Percentiles rank a stretch among this genome's conserved stretches.
Evolutionary conservation across 2,797 vertebrate species (phyloP).

Genomic region (Trachops cirrhosus): DNA sequence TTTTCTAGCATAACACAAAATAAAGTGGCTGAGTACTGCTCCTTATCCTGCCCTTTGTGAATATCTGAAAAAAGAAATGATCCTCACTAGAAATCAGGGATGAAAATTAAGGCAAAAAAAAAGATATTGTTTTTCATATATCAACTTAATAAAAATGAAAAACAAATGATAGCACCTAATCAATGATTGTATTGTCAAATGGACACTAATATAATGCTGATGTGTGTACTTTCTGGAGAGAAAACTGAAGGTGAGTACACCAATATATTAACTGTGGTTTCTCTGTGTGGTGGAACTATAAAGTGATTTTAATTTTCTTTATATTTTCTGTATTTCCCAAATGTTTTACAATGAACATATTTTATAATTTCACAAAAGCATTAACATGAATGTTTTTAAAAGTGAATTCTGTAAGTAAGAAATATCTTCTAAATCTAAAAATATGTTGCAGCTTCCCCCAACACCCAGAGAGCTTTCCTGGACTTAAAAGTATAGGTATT

Average conservation of each 20-base stretch:
- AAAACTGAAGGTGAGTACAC: not conserved
- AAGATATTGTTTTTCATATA: not conserved
- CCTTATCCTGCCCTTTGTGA: not conserved
- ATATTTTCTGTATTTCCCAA: not conserved
- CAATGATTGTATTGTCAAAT: not conserved
- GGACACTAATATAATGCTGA: not conserved
- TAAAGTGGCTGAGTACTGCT: not conserved
- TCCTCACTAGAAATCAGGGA: not conserved
- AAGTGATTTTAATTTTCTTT: not conserved
- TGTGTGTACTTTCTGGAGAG: not conserved
- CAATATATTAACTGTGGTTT: not conserved
- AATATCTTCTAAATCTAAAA: not conserved
- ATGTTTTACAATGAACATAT: not conserved
- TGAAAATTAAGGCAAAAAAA: not conserved
- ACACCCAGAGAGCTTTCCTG: not conserved
- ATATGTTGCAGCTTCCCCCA: not conserved
- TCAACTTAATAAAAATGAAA: not conserved
- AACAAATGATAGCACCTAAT: not conserved
- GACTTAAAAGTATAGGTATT: not conserved
- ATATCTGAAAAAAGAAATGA: not conserved
- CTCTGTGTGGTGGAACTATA: not conserved
- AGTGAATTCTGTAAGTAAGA: not conserved
- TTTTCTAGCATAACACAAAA: constrained; percentile 25
- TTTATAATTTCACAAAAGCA: not conserved
- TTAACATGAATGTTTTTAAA: not conserved